phyloP scores from a whole-genome alignment of 2,888 invertebrate species.

The Aleiodes alternator region DNA sequence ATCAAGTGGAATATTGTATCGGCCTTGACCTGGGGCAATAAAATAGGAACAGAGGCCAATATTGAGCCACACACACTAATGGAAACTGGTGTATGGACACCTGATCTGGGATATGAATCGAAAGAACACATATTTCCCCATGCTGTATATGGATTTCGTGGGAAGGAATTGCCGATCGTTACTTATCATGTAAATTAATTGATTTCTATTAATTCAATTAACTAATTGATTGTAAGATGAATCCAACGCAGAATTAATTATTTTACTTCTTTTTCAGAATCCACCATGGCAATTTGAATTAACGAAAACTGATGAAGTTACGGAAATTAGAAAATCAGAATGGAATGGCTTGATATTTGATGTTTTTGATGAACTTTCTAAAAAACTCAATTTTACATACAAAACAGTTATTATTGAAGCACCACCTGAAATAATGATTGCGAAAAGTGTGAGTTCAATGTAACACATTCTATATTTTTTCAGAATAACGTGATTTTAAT shows the following conservation, averaged over 20 bases:
- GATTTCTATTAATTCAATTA: neutral
- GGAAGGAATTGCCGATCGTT: slow-evolving; percentile 83
- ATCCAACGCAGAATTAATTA: no score
- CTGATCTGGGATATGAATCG: slow-evolving; percentile 82
- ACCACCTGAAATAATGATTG: slow-evolving; percentile 28
- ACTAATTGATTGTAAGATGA: neutral
- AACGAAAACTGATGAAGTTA: slow-evolving; percentile 77
- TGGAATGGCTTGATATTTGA: slow-evolving; percentile 88
- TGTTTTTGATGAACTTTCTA: slow-evolving; percentile 85
- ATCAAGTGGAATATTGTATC: slow-evolving; percentile 76
- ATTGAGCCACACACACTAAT: slow-evolving; percentile 67
- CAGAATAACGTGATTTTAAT: no score
- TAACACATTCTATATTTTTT: neutral
- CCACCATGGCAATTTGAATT: slow-evolving; percentile 90
- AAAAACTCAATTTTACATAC: slow-evolving; percentile 88
- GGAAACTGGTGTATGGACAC: slow-evolving; percentile 85
- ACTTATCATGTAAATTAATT: slow-evolving; percentile 85
- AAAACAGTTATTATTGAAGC: slow-evolving; percentile 63
- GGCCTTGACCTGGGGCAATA: slow-evolving; percentile 79
- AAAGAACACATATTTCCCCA: slow-evolving; percentile 88
- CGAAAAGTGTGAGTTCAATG: slow-evolving; percentile 30
- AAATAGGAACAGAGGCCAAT: slow-evolving; percentile 73
- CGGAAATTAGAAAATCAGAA: slow-evolving; percentile 58
- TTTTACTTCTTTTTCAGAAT: slow-evolving; percentile 79
- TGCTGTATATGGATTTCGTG: slow-evolving; percentile 86